phyloP scores from a whole-genome alignment of 2,797 vertebrate species.

The Eutrigla gurnardus region DNA sequence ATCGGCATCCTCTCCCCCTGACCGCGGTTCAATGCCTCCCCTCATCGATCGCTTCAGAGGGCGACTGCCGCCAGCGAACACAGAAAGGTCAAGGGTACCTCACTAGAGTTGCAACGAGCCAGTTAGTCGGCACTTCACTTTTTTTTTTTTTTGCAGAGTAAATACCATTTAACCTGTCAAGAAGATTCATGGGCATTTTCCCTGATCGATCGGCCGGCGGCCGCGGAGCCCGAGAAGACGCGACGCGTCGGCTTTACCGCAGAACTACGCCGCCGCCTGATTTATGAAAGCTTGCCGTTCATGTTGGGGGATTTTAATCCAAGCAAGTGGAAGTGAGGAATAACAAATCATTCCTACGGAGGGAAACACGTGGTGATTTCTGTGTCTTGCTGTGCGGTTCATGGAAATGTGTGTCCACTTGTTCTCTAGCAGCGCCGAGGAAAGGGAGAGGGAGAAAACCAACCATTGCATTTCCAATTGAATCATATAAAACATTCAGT shows the following conservation, averaged over 20 bases:
- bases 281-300: slow-evolving; percentile 78
- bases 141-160: slow-evolving; percentile 77
- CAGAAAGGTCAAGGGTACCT: slow-evolving; percentile 79
- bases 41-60: slow-evolving; percentile 72
- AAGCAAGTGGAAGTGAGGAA: slow-evolving; percentile 83
- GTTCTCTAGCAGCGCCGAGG: slow-evolving; percentile 1
- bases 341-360: slow-evolving; percentile 81
- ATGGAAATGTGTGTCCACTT: slow-evolving; percentile 30
- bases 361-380: slow-evolving; percentile 45
- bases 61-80: slow-evolving; percentile 58
- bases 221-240: slow-evolving; percentile 70
- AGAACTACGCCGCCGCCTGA: slow-evolving; percentile 75
- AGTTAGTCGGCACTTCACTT: slow-evolving; percentile 79
- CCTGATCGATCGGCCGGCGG: slow-evolving; percentile 81
- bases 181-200: slow-evolving; percentile 83
- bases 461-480: slow-evolving; percentile 49
- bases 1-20: slow-evolving; percentile 60
- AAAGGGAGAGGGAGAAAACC: slow-evolving; percentile 19
- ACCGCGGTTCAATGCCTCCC: slow-evolving; percentile 53
- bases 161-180: slow-evolving; percentile 84
- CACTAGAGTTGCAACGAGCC: slow-evolving; percentile 69
- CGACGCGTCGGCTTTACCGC: slow-evolving; percentile 76
- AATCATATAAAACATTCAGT: slow-evolving; percentile 59
- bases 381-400: slow-evolving; percentile 34
- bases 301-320: slow-evolving; percentile 79